A percentile compares a stretch with the other conserved stretches of the same genome.
Conservation (phyloP, 2,797 vertebrate species). For the Cercopithecus petaurista region DNA sequence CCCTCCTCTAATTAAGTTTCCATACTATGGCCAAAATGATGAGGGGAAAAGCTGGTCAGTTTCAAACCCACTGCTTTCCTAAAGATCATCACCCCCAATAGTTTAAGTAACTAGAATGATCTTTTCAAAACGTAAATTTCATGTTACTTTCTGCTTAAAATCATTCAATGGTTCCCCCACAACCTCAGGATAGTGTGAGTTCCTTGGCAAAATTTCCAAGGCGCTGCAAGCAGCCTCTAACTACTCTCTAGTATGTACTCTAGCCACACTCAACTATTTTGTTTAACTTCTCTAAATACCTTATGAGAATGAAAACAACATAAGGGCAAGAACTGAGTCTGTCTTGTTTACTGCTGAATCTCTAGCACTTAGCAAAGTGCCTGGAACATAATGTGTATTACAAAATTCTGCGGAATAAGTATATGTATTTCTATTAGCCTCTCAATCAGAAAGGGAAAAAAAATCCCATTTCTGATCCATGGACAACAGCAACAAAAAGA, state of each 20-base stretch:
- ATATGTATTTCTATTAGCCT: neutral
- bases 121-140: conserved; percentile 27
- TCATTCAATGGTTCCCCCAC: neutral
- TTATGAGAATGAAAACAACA: neutral
- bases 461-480: neutral
- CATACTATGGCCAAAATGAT: neutral
- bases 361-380: neutral
- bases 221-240: neutral
- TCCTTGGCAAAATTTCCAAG: neutral
- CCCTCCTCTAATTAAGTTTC: neutral
- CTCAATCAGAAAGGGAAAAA: neutral
- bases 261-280: neutral
- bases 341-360: neutral
- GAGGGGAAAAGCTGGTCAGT: neutral
- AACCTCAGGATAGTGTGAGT: neutral
- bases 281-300: neutral
- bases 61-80: neutral
- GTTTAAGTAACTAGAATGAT: neutral
- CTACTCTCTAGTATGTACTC: neutral
- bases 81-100: neutral
- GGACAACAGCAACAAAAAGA: neutral
- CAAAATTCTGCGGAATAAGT: neutral
- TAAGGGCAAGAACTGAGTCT: neutral
- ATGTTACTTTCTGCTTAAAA: neutral
- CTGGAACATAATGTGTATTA: neutral